phyloP scores from a whole-genome alignment of 53 echinoderm and acorn worm genomes.

The Temnopleurus reevesii region DNA sequence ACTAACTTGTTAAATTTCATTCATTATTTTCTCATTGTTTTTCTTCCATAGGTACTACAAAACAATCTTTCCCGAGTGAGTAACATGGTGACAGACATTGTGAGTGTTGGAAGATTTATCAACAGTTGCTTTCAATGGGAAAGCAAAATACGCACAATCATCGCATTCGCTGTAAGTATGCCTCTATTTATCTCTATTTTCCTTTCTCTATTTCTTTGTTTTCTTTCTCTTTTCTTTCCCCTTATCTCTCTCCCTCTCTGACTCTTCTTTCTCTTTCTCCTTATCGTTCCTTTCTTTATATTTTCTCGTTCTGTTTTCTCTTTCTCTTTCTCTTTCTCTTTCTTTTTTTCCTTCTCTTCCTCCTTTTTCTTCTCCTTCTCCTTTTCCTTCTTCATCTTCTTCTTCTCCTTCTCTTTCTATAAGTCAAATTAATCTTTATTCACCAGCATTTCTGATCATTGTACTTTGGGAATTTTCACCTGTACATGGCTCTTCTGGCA shows the following conservation, averaged over 20 bases:
- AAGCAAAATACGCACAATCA: conserved; percentile 84
- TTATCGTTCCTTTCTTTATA: not conserved
- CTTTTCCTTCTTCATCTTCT: not conserved
- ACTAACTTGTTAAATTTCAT: no score
- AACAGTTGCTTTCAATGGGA: conserved; percentile 99
- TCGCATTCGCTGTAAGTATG: conserved; percentile 90
- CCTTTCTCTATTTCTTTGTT: no score
- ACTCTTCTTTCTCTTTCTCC: not conserved
- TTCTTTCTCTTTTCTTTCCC: no score
- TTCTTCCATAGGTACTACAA: conserved; percentile 74
- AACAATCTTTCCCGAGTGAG: conserved; percentile 87
- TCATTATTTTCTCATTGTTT: not conserved
- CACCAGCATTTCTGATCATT: conserved; percentile 82
- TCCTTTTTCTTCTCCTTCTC: not conserved
- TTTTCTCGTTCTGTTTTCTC: not conserved
- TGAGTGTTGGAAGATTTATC: conserved; percentile 89
- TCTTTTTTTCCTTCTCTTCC: not conserved
- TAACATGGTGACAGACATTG: conserved; percentile 67
- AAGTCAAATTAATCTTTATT: no score
- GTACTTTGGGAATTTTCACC: conserved; percentile 98
- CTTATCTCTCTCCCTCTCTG: not conserved
- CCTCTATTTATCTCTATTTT: no score
- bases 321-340: not conserved
- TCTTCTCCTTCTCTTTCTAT: not conserved
- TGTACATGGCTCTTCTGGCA: conserved; percentile 91